Conservation (phyloP, 2,888 invertebrate genomes). For the Trypoxylon attenuatum region DNA sequence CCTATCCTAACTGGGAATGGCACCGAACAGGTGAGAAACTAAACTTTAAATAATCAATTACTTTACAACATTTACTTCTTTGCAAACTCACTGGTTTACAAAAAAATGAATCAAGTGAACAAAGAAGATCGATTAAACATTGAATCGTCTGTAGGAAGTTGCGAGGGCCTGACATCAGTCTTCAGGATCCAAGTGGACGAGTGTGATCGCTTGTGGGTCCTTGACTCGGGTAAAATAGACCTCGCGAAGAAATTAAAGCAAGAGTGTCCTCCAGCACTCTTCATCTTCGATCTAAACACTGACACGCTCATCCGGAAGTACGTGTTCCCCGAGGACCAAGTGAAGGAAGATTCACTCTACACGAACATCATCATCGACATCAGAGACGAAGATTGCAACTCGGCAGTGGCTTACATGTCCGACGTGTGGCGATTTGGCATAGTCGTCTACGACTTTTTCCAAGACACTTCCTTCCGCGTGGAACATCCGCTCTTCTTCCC, state of each 20-base stretch:
- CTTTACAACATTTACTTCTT: not conserved
- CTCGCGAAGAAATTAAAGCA: conserved; percentile 80
- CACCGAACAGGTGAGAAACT: conserved; percentile 80
- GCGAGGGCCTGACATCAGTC: conserved; percentile 84
- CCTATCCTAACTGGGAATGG: conserved; percentile 86
- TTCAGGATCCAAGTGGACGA: conserved; percentile 85
- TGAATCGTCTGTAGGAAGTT: conserved; percentile 69
- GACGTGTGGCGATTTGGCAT: conserved; percentile 83
- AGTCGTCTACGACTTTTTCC: conserved; percentile 79
- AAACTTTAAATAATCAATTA: too few species aligned
- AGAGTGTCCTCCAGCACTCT: conserved; percentile 84
- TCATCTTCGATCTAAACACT: conserved; percentile 83
- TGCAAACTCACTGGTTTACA: not conserved
- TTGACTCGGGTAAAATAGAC: conserved; percentile 87
- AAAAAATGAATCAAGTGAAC: not conserved
- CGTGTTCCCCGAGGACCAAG: conserved; percentile 80
- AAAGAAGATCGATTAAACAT: not conserved
- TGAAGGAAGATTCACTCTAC: conserved; percentile 81
- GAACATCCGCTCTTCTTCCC: conserved; percentile 83
- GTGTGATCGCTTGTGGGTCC: conserved; percentile 86
- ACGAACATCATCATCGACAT: conserved; percentile 82
- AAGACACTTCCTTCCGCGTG: conserved; percentile 80
- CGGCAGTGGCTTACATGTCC: conserved; percentile 81
- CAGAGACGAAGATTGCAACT: conserved; percentile 78
- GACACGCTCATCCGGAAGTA: conserved; percentile 80